Conservation (phyloP, 2,797 vertebrate species). For the Cyprinella venusta region DNA sequence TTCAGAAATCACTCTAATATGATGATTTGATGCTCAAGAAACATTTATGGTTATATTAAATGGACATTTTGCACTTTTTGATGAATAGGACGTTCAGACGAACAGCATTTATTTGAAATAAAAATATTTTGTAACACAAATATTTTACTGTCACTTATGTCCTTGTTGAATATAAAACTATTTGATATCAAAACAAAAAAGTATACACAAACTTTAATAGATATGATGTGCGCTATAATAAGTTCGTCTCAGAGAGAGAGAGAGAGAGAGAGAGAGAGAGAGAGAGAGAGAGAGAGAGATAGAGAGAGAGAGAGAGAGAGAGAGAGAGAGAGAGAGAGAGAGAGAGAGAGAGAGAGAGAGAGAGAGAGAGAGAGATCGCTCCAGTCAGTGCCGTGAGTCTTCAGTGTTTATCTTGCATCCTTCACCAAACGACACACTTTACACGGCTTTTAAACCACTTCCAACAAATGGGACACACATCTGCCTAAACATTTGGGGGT, state of each 20-base stretch:
- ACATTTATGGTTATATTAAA: background rate
- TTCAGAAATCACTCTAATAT: background rate
- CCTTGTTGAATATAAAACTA: too few relatives aligned
- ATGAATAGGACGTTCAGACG: background rate
- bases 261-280: background rate
- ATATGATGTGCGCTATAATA: too few relatives aligned
- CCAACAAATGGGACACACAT: background rate
- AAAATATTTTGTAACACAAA: too few relatives aligned
- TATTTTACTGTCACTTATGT: too few relatives aligned
- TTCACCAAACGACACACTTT: background rate
- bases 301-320: background rate
- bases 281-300: background rate
- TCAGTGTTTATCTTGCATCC: too few relatives aligned
- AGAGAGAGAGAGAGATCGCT: background rate
- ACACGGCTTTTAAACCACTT: background rate
- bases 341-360: slow-evolving; percentile 1
- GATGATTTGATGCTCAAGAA: background rate
- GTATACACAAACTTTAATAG: too few relatives aligned
- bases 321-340: background rate
- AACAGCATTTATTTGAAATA: background rate
- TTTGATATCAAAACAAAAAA: too few relatives aligned
- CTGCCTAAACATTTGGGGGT: background rate
- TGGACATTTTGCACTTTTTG: background rate
- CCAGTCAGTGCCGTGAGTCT: background rate
- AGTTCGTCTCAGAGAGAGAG: background rate